A percentile compares a stretch with the other conserved stretches of the same genome.
Evolutionary conservation across 2,797 vertebrate species (phyloP).

Genomic region (Acanthurus lineatus): DNA sequence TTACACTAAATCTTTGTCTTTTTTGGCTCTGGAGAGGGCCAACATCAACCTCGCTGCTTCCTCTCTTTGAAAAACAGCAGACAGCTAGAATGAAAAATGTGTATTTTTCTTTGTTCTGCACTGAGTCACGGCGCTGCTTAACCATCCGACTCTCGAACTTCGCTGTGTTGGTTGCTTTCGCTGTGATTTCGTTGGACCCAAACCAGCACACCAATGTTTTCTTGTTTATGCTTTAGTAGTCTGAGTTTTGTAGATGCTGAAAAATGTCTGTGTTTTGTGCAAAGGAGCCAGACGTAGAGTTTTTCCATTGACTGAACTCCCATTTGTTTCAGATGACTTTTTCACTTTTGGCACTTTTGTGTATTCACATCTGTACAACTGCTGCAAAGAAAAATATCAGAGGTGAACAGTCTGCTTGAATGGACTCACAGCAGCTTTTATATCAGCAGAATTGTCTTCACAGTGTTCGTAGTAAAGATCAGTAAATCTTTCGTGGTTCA

Average conservation of each 20-base stretch:
- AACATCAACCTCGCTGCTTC: slow-evolving; percentile 91
- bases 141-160: slow-evolving; percentile 80
- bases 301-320: slow-evolving; percentile 61
- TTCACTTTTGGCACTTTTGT: slow-evolving; percentile 48
- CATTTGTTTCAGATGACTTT: slow-evolving; percentile 53
- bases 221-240: slow-evolving; percentile 65
- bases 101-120: slow-evolving; percentile 83
- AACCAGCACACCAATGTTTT: slow-evolving; percentile 62
- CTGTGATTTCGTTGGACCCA: slow-evolving; percentile 72
- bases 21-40: slow-evolving; percentile 84
- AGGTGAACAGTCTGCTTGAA: slow-evolving; percentile 1
- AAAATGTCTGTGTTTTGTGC: slow-evolving; percentile 51
- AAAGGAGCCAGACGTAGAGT: slow-evolving; percentile 28
- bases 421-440: slow-evolving; percentile 5
- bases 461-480: neutral
- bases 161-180: slow-evolving; percentile 61
- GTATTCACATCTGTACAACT: slow-evolving; percentile 61
- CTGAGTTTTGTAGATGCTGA: slow-evolving; percentile 41
- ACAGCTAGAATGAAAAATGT: slow-evolving; percentile 79
- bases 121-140: slow-evolving; percentile 83
- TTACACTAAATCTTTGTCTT: slow-evolving; percentile 91
- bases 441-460: slow-evolving; percentile 16
- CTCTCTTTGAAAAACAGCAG: slow-evolving; percentile 86
- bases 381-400: slow-evolving; percentile 48
- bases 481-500: slow-evolving; percentile 13